phyloP scores from a whole-genome alignment of 1,140 invertebrate species.

The Scaptomyza graminum region DNA sequence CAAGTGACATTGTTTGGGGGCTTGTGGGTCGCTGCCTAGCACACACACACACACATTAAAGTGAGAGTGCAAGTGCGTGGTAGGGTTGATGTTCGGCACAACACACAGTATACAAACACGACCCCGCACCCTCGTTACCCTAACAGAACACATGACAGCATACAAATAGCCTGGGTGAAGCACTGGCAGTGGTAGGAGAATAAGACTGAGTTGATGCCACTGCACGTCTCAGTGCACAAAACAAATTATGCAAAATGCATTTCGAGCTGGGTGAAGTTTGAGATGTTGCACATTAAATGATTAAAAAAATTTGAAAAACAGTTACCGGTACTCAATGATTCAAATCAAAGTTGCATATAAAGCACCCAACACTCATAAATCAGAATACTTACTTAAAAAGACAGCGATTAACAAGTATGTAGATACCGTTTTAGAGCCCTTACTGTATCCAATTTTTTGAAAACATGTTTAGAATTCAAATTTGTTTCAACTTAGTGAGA shows the following conservation, averaged over 20 bases:
- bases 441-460: too few relatives aligned
- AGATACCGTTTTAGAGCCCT: too few relatives aligned
- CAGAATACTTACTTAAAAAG: background rate
- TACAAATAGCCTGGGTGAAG: conserved; percentile 35
- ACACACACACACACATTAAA: conserved; percentile 77
- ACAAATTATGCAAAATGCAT: conserved; percentile 80
- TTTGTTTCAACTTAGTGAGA: too few relatives aligned
- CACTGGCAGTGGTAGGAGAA: background rate
- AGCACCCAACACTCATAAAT: conserved; percentile 6
- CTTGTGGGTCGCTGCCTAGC: conserved; percentile 54
- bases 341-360: background rate
- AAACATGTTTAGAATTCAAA: too few relatives aligned
- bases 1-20: conserved; percentile 74
- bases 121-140: conserved; percentile 7
- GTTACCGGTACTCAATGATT: conserved; percentile 29
- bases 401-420: background rate
- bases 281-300: conserved; percentile 70
- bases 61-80: conserved; percentile 75
- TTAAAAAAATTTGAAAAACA: conserved; percentile 53
- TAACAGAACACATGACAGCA: conserved; percentile 42
- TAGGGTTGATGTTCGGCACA: conserved; percentile 65
- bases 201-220: conserved; percentile 17
- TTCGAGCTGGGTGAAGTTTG: conserved; percentile 45
- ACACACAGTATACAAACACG: conserved; percentile 22
- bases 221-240: conserved; percentile 67